phyloP scores from a whole-genome alignment of 1,140 invertebrate species.

The Lordiphosa clarofinis region DNA sequence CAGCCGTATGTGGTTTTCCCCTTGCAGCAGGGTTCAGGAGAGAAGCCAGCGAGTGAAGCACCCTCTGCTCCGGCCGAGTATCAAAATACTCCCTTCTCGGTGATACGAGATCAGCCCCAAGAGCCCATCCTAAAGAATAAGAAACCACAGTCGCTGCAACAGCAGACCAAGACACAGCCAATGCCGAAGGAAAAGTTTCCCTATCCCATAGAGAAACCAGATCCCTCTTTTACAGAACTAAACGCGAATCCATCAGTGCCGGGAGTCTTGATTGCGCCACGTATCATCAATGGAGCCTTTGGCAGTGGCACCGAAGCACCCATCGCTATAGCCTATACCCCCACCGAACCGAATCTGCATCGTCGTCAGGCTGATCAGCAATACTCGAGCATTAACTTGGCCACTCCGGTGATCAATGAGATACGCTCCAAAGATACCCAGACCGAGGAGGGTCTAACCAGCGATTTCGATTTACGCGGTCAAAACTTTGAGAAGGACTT shows the following conservation, averaged over 20 bases:
- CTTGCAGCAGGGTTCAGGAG: slow-evolving; percentile 50
- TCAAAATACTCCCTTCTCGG: slow-evolving; percentile 75
- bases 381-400: slow-evolving; percentile 73
- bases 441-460: slow-evolving; percentile 52
- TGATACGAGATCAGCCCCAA: slow-evolving; percentile 80
- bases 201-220: slow-evolving; percentile 83
- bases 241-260: slow-evolving; percentile 37
- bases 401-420: slow-evolving; percentile 79
- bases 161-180: slow-evolving; percentile 52
- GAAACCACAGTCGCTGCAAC: slow-evolving; percentile 62
- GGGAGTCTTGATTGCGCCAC: slow-evolving; percentile 52
- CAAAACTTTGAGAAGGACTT: slow-evolving; percentile 82
- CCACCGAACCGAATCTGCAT: slow-evolving; percentile 76
- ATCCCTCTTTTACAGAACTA: slow-evolving; percentile 58
- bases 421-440: slow-evolving; percentile 67
- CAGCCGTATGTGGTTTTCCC: slow-evolving; percentile 84
- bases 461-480: slow-evolving; percentile 68
- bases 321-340: slow-evolving; percentile 81
- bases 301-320: slow-evolving; percentile 79
- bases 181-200: slow-evolving; percentile 82
- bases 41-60: slow-evolving; percentile 32
- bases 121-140: slow-evolving; percentile 81
- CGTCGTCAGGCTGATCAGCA: slow-evolving; percentile 28
- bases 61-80: slow-evolving; percentile 59
- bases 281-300: slow-evolving; percentile 62